These are phyloP conservation scores for Neocrepidodera transversa DNA, from an alignment of 2,888 invertebrate genomes.

Conservation along the genomic window DNA sequence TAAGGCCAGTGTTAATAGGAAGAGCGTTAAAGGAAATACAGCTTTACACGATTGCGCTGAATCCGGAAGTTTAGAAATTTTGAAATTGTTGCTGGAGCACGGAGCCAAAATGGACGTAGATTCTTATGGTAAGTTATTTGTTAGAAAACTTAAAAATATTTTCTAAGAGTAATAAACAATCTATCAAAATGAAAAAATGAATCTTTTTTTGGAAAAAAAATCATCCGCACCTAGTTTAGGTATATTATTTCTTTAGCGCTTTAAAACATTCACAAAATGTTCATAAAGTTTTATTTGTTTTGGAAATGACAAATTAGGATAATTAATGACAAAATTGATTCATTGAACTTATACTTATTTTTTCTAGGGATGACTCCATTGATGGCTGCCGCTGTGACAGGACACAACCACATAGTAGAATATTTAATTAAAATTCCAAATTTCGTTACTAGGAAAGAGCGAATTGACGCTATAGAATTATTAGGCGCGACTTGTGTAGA, in stretches of 20 bases:
- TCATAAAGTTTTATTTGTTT: too few relatives aligned
- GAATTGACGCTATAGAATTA: conserved; percentile 89
- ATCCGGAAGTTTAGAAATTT: conserved; percentile 90
- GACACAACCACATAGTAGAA: conserved; percentile 92
- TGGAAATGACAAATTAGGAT: too few relatives aligned
- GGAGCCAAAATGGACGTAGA: conserved; percentile 94
- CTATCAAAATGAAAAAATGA: too few relatives aligned
- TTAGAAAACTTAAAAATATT: not conserved
- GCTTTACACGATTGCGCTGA: conserved; percentile 98
- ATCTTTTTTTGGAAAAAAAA: too few relatives aligned
- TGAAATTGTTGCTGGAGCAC: conserved; percentile 85
- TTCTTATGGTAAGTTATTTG: conserved; percentile 74
- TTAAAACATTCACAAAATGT: too few relatives aligned
- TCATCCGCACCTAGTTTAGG: too few relatives aligned
- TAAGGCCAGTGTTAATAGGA: conserved; percentile 91
- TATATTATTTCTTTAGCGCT: too few relatives aligned
- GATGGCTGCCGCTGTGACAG: conserved; percentile 90
- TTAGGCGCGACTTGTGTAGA: conserved; percentile 97
- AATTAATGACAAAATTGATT: not conserved
- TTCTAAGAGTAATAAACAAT: not conserved
- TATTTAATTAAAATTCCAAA: conserved; percentile 80
- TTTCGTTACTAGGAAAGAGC: conserved; percentile 76
- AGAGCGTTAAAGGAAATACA: conserved; percentile 92
- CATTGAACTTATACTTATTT: conserved; percentile 22
- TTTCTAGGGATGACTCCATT: conserved; percentile 89